Evolutionary conservation across 2,797 vertebrate species (phyloP).

Genomic region (Sebastes taczanowskii): DNA sequence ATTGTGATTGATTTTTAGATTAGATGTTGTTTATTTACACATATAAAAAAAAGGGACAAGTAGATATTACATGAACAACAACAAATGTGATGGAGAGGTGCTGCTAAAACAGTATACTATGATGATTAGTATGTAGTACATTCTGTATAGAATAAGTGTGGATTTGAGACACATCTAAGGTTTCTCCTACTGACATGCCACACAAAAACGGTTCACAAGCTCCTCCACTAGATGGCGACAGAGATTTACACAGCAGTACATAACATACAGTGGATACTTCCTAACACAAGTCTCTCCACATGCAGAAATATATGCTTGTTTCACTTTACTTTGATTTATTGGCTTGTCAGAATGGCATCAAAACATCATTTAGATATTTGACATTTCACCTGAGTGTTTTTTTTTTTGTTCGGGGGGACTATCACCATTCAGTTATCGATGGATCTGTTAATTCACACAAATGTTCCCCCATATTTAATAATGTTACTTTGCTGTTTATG

Average conservation of each 20-base stretch:
- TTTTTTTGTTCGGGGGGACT: not conserved
- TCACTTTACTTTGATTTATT: conserved; percentile 3
- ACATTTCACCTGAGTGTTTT: not conserved
- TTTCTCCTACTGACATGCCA: not conserved
- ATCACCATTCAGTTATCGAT: not conserved
- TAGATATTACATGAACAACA: no score
- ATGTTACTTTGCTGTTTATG: not conserved
- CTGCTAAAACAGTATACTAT: not conserved
- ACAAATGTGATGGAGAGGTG: no score
- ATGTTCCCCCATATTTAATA: not conserved
- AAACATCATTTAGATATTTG: not conserved
- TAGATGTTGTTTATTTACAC: not conserved
- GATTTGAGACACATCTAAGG: not conserved
- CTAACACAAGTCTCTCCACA: not conserved
- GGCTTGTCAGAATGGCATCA: not conserved
- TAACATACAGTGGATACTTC: not conserved
- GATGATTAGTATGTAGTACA: not conserved
- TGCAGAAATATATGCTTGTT: not conserved
- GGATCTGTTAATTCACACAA: not conserved
- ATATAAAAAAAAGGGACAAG: no score
- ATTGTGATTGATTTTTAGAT: no score
- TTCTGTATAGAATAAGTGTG: not conserved
- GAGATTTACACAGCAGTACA: conserved; percentile 33
- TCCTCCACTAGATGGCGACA: conserved; percentile 78
- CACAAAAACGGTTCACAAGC: not conserved